phyloP scores from a whole-genome alignment of 2,113 vertebrate species.

The Spheniscus mendiculus region DNA sequence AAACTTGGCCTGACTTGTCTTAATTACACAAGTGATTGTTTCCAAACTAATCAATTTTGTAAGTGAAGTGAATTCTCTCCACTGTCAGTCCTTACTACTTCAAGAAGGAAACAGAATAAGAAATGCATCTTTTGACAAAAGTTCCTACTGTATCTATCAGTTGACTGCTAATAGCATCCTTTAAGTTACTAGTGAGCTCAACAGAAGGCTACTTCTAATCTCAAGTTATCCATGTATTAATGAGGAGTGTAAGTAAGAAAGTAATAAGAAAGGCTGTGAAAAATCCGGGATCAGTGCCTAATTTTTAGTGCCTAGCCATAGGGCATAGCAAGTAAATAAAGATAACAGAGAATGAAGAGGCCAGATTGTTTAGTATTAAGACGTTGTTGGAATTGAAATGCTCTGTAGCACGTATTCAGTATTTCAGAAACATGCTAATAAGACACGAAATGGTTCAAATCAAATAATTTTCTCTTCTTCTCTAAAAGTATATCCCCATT shows the following conservation, averaged over 20 bases:
- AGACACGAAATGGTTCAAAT: not conserved
- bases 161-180: not conserved
- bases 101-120: not conserved
- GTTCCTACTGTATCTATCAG: not conserved
- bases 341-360: not conserved
- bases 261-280: not conserved
- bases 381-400: not conserved
- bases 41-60: conserved; percentile 77
- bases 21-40: conserved; percentile 78
- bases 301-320: not conserved
- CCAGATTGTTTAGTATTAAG: not conserved
- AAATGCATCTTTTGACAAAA: conserved; percentile 8
- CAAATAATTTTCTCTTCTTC: not conserved
- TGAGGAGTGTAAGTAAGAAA: not conserved
- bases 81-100: not conserved
- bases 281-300: not conserved
- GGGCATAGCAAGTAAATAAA: not conserved
- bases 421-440: not conserved
- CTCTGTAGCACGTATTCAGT: not conserved
- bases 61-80: conserved; percentile 63
- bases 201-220: not conserved
- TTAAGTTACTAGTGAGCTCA: not conserved
- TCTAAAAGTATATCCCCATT: not conserved
- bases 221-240: not conserved
- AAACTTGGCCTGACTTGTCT: conserved; percentile 71